phyloP scores from a whole-genome alignment of 2,888 invertebrate species.

The Meteorus colon region DNA sequence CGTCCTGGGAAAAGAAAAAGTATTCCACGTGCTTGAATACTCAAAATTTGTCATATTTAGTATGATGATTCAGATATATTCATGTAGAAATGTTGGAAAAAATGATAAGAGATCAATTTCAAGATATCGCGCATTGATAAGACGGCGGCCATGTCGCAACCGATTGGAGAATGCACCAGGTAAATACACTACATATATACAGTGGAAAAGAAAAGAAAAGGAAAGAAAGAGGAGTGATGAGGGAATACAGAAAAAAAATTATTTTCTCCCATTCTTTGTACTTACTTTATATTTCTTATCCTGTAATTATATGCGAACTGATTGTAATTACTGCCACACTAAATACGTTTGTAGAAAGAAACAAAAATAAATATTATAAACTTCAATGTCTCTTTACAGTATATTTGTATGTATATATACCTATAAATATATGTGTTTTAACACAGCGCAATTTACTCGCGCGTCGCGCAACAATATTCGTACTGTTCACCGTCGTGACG shows the following conservation, averaged over 20 bases:
- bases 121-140: background rate
- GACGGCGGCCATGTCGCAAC: background rate
- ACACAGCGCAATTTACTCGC: constrained; percentile 27
- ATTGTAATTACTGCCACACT: background rate
- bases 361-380: background rate
- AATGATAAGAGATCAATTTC: no score
- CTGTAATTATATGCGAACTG: background rate
- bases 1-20: background rate
- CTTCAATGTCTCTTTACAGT: background rate
- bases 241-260: background rate
- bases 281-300: background rate
- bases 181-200: background rate
- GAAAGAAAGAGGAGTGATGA: background rate
- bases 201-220: background rate
- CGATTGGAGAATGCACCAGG: background rate
- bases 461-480: constrained; percentile 36
- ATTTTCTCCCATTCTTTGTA: background rate
- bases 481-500: constrained; percentile 34
- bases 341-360: background rate
- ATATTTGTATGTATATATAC: background rate
- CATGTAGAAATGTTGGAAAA: no score
- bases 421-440: background rate
- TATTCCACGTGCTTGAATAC: no score
- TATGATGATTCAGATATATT: no score
- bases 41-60: no score